These are phyloP conservation scores for Conus betulinus DNA, from an alignment of 1,140 invertebrate genomes.

Conservation along the genomic window DNA sequence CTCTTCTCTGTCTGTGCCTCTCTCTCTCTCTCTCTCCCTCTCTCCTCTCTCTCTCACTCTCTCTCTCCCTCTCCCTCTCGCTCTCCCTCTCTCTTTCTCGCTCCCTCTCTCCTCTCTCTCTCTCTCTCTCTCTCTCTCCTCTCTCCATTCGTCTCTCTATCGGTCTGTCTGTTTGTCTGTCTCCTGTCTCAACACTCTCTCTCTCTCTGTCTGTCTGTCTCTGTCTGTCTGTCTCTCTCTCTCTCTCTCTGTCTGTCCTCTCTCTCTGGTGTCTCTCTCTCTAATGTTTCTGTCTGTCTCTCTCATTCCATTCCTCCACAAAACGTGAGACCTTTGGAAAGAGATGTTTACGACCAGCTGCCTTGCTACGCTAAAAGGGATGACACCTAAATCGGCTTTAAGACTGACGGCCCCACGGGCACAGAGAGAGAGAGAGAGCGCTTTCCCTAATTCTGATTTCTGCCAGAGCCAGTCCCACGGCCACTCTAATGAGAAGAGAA, in stretches of 20 bases:
- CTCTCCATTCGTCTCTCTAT: too few relatives aligned
- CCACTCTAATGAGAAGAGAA: background rate
- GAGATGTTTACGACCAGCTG: background rate
- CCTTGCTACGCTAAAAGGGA: background rate
- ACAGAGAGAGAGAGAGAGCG: background rate
- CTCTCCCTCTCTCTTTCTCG: background rate
- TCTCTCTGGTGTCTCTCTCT: constrained; percentile 10
- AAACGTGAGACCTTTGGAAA: background rate
- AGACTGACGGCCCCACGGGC: background rate
- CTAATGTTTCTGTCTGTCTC: background rate
- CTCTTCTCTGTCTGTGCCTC: background rate
- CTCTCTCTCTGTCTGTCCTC: background rate
- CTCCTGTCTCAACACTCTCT: background rate
- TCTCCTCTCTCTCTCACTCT: background rate
- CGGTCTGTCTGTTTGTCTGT: too few relatives aligned
- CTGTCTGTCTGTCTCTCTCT: background rate
- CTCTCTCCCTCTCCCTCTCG: background rate
- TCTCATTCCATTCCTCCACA: background rate
- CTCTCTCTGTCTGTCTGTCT: background rate
- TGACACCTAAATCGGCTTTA: constrained; percentile 5
- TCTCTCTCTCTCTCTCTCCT: too few relatives aligned
- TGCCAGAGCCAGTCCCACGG: background rate
- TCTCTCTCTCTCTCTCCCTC: background rate
- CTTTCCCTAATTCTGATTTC: background rate
- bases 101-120: background rate